Evolutionary conservation across 2,113 vertebrate genomes (phyloP).

Genomic region (Oncorhynchus kisutch): DNA sequence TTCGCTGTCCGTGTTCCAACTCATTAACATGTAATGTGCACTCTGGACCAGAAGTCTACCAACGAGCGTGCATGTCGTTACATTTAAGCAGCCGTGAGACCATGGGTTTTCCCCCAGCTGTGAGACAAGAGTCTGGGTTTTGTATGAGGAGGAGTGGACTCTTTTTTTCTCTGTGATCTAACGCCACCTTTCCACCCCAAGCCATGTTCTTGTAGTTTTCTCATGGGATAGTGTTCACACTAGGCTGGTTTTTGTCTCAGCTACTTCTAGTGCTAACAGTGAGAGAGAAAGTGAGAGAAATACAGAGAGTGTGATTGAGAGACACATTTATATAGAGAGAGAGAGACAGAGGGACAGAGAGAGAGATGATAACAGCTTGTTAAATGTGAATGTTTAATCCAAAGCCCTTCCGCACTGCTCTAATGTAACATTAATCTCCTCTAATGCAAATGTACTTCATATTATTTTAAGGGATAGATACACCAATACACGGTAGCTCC

Average conservation of each 20-base stretch:
- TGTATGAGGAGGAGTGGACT: constrained; percentile 31
- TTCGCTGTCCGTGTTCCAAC: constrained; percentile 65
- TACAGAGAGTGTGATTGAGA: too few species aligned
- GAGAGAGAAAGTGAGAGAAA: too few species aligned
- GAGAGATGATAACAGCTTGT: too few species aligned
- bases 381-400: too few species aligned
- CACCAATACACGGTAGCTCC: too few species aligned
- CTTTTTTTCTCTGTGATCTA: constrained; percentile 37
- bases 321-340: too few species aligned
- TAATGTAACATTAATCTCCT: too few species aligned
- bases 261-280: neutral
- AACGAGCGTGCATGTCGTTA: constrained; percentile 44
- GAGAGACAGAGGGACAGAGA: too few species aligned
- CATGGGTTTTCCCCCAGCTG: constrained; percentile 47
- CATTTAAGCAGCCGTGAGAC: constrained; percentile 54
- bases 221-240: constrained; percentile 33
- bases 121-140: constrained; percentile 53
- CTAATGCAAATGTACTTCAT: too few species aligned
- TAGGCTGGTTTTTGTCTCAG: constrained; percentile 31
- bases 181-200: constrained; percentile 39
- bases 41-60: constrained; percentile 52
- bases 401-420: too few species aligned
- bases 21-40: constrained; percentile 70
- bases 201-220: constrained; percentile 22
- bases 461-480: too few species aligned